Evolutionary conservation across 1,140 invertebrate genomes (phyloP).

Genomic region (Zaprionus lachaisei): DNA sequence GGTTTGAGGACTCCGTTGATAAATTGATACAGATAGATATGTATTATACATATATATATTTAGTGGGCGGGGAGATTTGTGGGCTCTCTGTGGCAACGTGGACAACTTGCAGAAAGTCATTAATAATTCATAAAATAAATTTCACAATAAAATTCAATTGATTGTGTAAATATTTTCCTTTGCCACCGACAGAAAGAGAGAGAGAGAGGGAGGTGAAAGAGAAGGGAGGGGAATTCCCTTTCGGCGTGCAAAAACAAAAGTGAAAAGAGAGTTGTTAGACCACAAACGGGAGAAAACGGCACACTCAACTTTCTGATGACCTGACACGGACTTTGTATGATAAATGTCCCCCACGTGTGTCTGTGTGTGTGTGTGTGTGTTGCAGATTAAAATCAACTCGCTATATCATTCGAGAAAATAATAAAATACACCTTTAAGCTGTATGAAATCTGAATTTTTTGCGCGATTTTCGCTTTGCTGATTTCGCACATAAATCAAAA

Average conservation of each 20-base stretch:
- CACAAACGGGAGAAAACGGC: constrained; percentile 19
- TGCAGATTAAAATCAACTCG: constrained; percentile 35
- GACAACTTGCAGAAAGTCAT: constrained; percentile 51
- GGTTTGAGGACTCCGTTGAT: constrained; percentile 34
- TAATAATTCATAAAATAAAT: constrained; percentile 78
- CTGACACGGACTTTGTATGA: constrained; percentile 30
- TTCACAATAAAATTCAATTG: constrained; percentile 80
- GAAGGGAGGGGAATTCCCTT: not conserved
- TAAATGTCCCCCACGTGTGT: constrained; percentile 31
- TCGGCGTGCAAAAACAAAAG: constrained; percentile 16
- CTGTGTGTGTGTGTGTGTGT: constrained; percentile 1
- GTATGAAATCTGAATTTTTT: constrained; percentile 34
- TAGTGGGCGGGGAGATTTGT: constrained; percentile 4
- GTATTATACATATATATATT: constrained; percentile 13
- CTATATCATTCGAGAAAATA: constrained; percentile 3
- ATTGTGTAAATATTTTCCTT: constrained; percentile 77
- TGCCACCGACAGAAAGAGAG: constrained; percentile 20
- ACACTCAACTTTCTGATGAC: constrained; percentile 15
- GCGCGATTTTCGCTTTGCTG: not conserved
- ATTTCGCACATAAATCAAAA: constrained; percentile 46
- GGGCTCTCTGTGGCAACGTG: not conserved
- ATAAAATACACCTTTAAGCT: constrained; percentile 12
- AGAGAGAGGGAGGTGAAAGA: not conserved
- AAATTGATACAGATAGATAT: constrained; percentile 35
- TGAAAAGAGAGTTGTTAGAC: constrained; percentile 22